Evolutionary conservation across 2,888 invertebrate genomes (phyloP).

Genomic region (Caenorhabditis doughertyi): DNA sequence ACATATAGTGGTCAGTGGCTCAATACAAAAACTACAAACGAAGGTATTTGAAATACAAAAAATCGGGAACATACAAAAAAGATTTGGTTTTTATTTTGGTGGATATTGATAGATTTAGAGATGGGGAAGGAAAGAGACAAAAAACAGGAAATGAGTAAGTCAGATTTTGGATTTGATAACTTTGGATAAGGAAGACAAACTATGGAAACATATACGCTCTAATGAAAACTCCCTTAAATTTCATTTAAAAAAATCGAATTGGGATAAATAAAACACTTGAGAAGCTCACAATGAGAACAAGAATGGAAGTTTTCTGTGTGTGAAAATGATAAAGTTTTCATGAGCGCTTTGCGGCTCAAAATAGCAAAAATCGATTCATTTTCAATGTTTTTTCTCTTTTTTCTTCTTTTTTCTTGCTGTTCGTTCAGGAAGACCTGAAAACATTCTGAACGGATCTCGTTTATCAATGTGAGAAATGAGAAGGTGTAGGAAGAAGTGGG

Average conservation of each 20-base stretch:
- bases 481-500: neutral
- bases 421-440: slow-evolving; percentile 12
- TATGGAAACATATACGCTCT: no score
- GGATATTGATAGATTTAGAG: neutral
- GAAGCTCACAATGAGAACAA: neutral
- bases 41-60: neutral
- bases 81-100: neutral
- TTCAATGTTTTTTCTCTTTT: neutral
- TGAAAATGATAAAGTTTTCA: slow-evolving; percentile 45
- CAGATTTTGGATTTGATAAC: slow-evolving; percentile 8
- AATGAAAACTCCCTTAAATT: no score
- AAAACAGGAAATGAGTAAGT: slow-evolving; percentile 43
- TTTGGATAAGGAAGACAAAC: no score
- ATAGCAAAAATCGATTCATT: slow-evolving; percentile 14
- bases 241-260: no score
- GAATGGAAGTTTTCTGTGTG: no score
- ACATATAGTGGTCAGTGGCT: slow-evolving; percentile 4
- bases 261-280: neutral
- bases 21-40: neutral
- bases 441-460: slow-evolving; percentile 8
- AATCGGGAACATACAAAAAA: neutral
- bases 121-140: neutral
- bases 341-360: slow-evolving; percentile 1
- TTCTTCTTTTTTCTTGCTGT: no score
- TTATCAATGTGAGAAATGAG: neutral